These are phyloP conservation scores for Drosophila melanogaster DNA, from an alignment of 1,140 invertebrate species.

Conservation along the genomic window Release_6_plus_ISO1_MT NT_033777.3:22769001-22769500, in stretches of 20 bases:
- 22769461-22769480: not conserved
- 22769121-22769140: not conserved
- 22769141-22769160: not conserved
- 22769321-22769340: not conserved
- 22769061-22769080: not conserved
- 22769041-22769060: not conserved
- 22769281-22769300: not conserved
- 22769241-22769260: not conserved
- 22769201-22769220: not conserved
- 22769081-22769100: not conserved
- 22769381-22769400: not conserved
- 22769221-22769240: not conserved
- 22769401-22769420: not conserved
- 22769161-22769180: not conserved
- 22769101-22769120: not conserved
- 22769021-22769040: not conserved
- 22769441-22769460: not conserved
- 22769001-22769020: not conserved
- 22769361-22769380: not conserved
- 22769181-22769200: not conserved
- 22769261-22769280: not conserved
- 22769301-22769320: not conserved
- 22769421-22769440: not conserved
- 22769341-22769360: not conserved
- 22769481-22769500: not conserved